A percentile compares a stretch with the other conserved stretches of the same genome.
phyloP scores from a whole-genome alignment of 2,888 invertebrate species.

The Caenorhabditis macrosperma region DNA sequence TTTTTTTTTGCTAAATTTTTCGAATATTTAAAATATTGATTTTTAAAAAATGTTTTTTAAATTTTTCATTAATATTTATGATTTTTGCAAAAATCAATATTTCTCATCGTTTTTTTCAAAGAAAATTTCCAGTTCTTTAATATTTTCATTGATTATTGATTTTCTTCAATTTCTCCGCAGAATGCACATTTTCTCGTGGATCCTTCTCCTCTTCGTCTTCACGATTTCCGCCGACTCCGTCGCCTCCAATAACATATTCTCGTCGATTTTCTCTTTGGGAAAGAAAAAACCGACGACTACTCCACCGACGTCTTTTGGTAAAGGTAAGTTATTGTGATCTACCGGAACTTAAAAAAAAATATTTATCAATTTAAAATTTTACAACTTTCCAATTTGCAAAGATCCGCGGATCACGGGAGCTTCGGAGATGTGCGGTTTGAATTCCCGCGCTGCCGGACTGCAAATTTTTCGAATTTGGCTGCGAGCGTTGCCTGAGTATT shows the following conservation, averaged over 20 bases:
- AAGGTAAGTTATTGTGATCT: slow-evolving; percentile 12
- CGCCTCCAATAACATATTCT: slow-evolving; percentile 39
- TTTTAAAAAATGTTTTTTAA: no score
- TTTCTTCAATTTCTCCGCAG: not conserved
- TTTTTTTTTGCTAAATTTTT: no score
- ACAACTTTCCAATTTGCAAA: not conserved
- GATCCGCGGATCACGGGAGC: no score
- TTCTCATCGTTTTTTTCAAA: no score
- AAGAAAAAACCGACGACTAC: slow-evolving; percentile 47
- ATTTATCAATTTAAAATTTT: not conserved
- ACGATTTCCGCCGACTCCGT: slow-evolving; percentile 14
- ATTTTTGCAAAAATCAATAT: not conserved
- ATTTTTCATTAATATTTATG: no score
- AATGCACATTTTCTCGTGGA: slow-evolving; percentile 15
- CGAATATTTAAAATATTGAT: no score
- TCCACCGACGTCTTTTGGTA: slow-evolving; percentile 17
- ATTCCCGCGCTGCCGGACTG: no score
- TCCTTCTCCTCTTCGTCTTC: slow-evolving; percentile 5
- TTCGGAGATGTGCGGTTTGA: no score
- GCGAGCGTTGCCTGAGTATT: no score
- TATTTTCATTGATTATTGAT: not conserved
- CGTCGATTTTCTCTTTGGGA: slow-evolving; percentile 49
- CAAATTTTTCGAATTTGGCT: no score
- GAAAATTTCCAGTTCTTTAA: not conserved
- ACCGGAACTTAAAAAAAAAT: not conserved